Evolutionary conservation across 2,888 invertebrate genomes (phyloP).

Genomic region (Phorcus lineatus): DNA sequence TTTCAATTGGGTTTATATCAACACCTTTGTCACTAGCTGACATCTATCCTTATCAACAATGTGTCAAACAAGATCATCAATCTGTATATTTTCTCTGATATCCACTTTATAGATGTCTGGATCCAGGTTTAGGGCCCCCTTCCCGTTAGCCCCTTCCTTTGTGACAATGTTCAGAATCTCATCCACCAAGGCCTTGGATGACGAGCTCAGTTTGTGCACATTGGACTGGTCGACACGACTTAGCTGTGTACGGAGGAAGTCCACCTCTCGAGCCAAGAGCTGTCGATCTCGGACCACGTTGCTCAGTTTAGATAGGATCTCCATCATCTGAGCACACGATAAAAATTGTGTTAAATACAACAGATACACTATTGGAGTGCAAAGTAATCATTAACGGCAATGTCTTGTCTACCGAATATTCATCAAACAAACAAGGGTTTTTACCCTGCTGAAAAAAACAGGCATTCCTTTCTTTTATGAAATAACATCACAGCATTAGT

Average conservation of each 20-base stretch:
- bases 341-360: too few relatives aligned
- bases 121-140: constrained; percentile 29
- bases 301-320: constrained; percentile 65
- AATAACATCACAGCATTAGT: too few relatives aligned
- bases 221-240: constrained; percentile 54
- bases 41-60: not conserved
- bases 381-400: too few relatives aligned
- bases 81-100: constrained; percentile 27
- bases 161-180: constrained; percentile 63
- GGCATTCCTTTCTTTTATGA: too few relatives aligned
- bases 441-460: too few relatives aligned
- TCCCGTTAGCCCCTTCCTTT: constrained; percentile 51
- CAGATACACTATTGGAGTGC: too few relatives aligned
- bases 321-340: constrained; percentile 61
- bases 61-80: constrained; percentile 15
- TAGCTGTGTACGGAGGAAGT: constrained; percentile 69
- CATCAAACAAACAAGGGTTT: too few relatives aligned
- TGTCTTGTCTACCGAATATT: too few relatives aligned
- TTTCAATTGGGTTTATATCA: too few relatives aligned
- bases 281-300: constrained; percentile 66
- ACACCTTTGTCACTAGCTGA: not conserved
- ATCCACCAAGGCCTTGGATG: constrained; percentile 60
- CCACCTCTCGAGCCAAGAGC: constrained; percentile 69
- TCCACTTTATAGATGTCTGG: constrained; percentile 27
- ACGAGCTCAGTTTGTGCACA: constrained; percentile 57